These are phyloP conservation scores for Eucera pruinosa DNA, from an alignment of 2,888 invertebrate genomes.

Conservation along the genomic window DNA sequence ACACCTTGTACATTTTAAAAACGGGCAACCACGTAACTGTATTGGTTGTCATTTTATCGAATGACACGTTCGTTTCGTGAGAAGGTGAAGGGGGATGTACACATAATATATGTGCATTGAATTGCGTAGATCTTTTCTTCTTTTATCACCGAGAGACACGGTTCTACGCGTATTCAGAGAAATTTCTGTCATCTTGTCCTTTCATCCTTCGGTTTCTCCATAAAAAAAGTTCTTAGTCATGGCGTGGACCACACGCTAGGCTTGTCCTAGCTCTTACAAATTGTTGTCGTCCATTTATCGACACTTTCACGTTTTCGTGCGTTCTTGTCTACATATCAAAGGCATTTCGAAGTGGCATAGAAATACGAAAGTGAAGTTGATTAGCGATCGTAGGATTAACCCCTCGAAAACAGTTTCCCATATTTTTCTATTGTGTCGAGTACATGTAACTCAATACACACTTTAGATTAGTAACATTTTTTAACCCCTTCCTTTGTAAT, in stretches of 20 bases:
- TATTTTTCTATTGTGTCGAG: too few species aligned
- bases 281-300: slow-evolving; percentile 28
- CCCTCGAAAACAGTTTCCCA: too few species aligned
- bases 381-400: too few species aligned
- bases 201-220: slow-evolving; percentile 1
- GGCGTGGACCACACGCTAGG: not conserved
- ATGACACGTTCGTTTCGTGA: not conserved
- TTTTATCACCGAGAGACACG: slow-evolving; percentile 6
- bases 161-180: not conserved
- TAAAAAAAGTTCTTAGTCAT: slow-evolving; percentile 26
- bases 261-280: slow-evolving; percentile 11
- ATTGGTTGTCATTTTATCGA: not conserved
- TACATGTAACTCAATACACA: too few species aligned
- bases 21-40: not conserved
- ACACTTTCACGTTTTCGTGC: slow-evolving; percentile 10
- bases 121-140: not conserved
- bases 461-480: too few species aligned
- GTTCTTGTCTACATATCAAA: slow-evolving; percentile 1
- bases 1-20: too few species aligned
- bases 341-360: not conserved
- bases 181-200: slow-evolving; percentile 14
- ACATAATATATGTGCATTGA: not conserved
- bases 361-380: slow-evolving; percentile 2
- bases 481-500: too few species aligned
- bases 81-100: not conserved